phyloP scores from a whole-genome alignment of 1,140 invertebrate species.

The Drosophila navojoa region DNA sequence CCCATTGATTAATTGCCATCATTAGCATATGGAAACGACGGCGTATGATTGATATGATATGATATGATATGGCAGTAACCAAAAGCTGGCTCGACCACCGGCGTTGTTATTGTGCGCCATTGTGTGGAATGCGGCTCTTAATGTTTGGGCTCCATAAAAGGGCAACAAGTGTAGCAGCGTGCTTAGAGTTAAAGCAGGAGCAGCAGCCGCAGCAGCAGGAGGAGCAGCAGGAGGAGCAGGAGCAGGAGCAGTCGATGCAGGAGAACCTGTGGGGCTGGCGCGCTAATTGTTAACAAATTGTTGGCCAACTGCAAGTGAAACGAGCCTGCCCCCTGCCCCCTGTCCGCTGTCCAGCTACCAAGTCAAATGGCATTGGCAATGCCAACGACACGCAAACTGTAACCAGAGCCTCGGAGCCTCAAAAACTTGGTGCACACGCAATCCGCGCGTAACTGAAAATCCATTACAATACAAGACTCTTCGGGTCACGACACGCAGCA shows the following conservation, averaged over 20 bases:
- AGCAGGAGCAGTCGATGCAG: slow-evolving; percentile 11
- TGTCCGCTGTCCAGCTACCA: background rate
- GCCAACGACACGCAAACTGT: slow-evolving; percentile 49
- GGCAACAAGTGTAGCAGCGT: slow-evolving; percentile 18
- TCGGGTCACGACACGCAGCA: slow-evolving; percentile 48
- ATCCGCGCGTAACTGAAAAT: slow-evolving; percentile 71
- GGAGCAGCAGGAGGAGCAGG: no score
- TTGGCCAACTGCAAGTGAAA: slow-evolving; percentile 45
- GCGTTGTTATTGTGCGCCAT: slow-evolving; percentile 21
- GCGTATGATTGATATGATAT: slow-evolving; percentile 74
- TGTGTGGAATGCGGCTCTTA: slow-evolving; percentile 61
- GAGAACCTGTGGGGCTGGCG: slow-evolving; percentile 5
- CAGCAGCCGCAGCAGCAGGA: no score
- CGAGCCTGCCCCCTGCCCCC: background rate
- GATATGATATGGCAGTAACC: slow-evolving; percentile 16
- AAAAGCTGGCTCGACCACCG: slow-evolving; percentile 50
- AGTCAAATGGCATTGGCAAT: slow-evolving; percentile 11
- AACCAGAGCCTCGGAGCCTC: background rate
- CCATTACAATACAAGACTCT: slow-evolving; percentile 51
- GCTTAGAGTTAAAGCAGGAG: no score
- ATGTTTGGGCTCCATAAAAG: slow-evolving; percentile 56
- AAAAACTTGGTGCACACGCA: slow-evolving; percentile 49
- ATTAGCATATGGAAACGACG: slow-evolving; percentile 78
- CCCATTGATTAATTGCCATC: slow-evolving; percentile 79
- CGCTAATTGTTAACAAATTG: slow-evolving; percentile 81